Evolutionary conservation across 2,113 vertebrate species (phyloP).

Genomic region (Cricetomys ansorgei): DNA sequence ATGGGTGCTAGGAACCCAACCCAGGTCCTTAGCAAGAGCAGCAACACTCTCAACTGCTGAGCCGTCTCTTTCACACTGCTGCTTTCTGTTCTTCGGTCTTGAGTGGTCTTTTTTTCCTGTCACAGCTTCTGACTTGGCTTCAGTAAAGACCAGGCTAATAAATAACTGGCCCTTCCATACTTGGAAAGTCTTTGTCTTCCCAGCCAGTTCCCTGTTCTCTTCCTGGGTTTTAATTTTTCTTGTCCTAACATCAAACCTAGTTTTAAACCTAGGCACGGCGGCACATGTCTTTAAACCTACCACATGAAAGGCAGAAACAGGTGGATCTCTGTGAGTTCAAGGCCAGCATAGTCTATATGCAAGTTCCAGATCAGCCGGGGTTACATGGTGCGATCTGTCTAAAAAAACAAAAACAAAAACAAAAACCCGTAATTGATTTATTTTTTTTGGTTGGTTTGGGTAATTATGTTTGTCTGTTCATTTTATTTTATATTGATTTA

Average conservation of each 20-base stretch:
- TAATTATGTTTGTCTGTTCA: background rate
- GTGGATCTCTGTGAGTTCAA: background rate
- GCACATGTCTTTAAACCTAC: background rate
- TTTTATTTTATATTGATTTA: conserved; percentile 19
- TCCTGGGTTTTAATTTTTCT: background rate
- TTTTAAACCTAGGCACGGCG: background rate
- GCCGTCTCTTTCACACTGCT: background rate
- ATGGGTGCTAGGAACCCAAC: background rate
- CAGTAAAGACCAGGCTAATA: background rate
- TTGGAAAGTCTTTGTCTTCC: background rate
- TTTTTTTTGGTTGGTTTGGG: background rate
- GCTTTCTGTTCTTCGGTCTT: background rate
- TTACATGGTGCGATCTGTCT: background rate
- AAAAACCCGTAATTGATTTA: background rate
- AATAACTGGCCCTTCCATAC: conserved; percentile 9
- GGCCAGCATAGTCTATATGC: background rate
- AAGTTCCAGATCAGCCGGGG: background rate
- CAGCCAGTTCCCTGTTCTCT: background rate
- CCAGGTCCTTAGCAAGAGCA: background rate
- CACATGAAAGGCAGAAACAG: background rate
- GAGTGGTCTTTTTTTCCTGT: background rate
- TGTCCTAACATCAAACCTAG: conserved; percentile 35
- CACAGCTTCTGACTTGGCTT: background rate
- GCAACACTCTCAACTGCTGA: background rate
- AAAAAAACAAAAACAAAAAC: background rate